Base-by-base conservation (phyloP, 2,888 invertebrate species). In the Hoplodrina blanda region DNA sequence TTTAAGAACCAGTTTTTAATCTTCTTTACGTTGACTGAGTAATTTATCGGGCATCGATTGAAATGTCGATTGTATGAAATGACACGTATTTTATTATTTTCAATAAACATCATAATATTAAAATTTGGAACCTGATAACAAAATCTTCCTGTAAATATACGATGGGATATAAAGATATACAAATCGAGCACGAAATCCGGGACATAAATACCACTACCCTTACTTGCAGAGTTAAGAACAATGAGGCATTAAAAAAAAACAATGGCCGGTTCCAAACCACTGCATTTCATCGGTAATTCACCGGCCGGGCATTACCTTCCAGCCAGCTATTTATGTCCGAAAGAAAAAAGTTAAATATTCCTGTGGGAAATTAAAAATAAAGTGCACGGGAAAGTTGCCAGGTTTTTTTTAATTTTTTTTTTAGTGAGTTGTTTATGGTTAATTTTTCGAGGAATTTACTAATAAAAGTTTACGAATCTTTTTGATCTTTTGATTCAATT, bases 331-430 rank as follows among this genome's bases (percentile, higher is more conserved):
- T 62, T 69, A 62, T 33, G 53, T 25, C 10, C 11, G 20, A 54
- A 59, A 41, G 50, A 64, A 71, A 77, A 76, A 71, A 50, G 7
- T 30, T 44, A 64, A 71, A 53, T 25, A 19, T 60, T 33, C 77
- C 57, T 76, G 55, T 60, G 77, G 74, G 77, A 76, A 70, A 74
- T 74, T 63, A 62, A 70, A 76, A 76, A 63, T 70, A 70, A 76
- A 76, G 62, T 74, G 70, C 44, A 54, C 19, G 15, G 44, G 41
- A 33, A 57, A 25, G 17, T 20, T 60, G 41, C 2, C 10, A 53
- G 25, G 10, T 33, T 54, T 46, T 46, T 52, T 69, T 49, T 13
- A 19, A 33, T 25, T 66, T 52, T 44, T 10, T 61, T 56, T 53
- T 53, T 15, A 63, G 41, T 13, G 30, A 20, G n/a, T 13, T 54